Evolutionary conservation across 2,888 invertebrate species (phyloP).

Genomic region (Heteromurus nitidus): DNA sequence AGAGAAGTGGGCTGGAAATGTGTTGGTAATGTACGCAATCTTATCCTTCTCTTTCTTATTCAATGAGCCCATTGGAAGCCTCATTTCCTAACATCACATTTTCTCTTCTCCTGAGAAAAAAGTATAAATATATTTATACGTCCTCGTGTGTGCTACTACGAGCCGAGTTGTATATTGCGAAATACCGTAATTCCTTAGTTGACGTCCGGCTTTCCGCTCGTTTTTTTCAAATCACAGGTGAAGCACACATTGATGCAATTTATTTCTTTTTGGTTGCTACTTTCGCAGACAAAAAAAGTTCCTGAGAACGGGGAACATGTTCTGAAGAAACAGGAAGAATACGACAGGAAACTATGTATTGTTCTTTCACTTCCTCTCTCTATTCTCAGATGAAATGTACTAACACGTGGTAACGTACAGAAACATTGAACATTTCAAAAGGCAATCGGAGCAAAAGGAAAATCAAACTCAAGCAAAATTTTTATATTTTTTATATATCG

Average conservation of each 20-base stretch:
- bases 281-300: too few relatives aligned
- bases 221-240: constrained; percentile 12
- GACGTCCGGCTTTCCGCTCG: constrained; percentile 19
- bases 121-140: too few relatives aligned
- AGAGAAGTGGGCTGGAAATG: constrained; percentile 17
- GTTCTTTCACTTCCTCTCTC: constrained; percentile 23
- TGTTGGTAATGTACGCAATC: constrained; percentile 32
- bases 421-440: too few relatives aligned
- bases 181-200: background rate
- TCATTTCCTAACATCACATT: constrained; percentile 25
- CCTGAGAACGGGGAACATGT: background rate
- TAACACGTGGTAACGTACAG: constrained; percentile 4
- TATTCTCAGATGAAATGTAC: background rate
- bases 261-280: too few relatives aligned
- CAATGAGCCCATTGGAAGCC: constrained; percentile 5
- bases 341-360: constrained; percentile 15
- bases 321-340: background rate
- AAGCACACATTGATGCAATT: too few relatives aligned
- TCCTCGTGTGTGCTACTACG: background rate
- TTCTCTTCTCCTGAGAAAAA: constrained; percentile 2
- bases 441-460: too few relatives aligned
- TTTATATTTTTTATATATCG: too few relatives aligned
- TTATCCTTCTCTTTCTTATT: constrained; percentile 23
- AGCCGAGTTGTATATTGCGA: background rate
- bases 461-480: too few relatives aligned